Percentiles rank a stretch among this genome's conserved stretches.
These are phyloP conservation scores for Drosophila jambulina DNA, from an alignment of 1,140 invertebrate species.

Conservation along the genomic window DNA sequence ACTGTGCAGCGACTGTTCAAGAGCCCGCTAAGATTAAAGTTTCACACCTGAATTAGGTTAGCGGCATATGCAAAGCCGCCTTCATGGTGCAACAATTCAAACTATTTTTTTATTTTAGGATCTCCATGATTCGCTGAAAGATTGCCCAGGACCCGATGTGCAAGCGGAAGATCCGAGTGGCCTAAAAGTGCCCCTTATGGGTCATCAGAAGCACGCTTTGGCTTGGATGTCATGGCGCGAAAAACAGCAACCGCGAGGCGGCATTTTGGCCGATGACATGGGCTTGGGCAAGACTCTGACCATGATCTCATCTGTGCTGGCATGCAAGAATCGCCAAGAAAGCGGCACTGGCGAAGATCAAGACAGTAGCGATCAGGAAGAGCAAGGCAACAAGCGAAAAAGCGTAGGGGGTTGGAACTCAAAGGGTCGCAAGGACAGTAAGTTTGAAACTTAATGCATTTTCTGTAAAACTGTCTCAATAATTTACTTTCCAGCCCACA, in stretches of 20 bases:
- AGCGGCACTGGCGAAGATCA: conserved; percentile 30
- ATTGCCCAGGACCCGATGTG: conserved; percentile 88
- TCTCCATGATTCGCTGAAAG: conserved; percentile 90
- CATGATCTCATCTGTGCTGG: conserved; percentile 93
- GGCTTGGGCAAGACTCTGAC: conserved; percentile 96
- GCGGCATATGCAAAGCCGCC: no score
- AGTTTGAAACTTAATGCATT: conserved; percentile 10
- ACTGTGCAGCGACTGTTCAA: conserved; percentile 56
- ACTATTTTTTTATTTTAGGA: conserved; percentile 84
- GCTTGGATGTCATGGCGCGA: conserved; percentile 96
- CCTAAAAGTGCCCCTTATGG: conserved; percentile 90
- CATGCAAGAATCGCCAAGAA: conserved; percentile 72
- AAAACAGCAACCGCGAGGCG: conserved; percentile 92
- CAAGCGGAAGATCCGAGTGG: conserved; percentile 88
- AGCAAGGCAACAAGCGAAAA: conserved; percentile 53
- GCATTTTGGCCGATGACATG: conserved; percentile 96
- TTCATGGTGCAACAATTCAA: neutral
- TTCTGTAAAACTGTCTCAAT: neutral
- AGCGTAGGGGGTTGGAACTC: conserved; percentile 66
- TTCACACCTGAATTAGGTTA: conserved; percentile 35
- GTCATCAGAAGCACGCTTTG: conserved; percentile 94
- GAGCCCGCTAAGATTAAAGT: conserved; percentile 48
- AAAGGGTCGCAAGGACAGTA: conserved; percentile 80
- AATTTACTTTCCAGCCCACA: conserved; percentile 70
- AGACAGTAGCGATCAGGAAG: conserved; percentile 54